Base-by-base conservation (phyloP, 2,888 invertebrate genomes). In the Pherbina coryleti region DNA sequence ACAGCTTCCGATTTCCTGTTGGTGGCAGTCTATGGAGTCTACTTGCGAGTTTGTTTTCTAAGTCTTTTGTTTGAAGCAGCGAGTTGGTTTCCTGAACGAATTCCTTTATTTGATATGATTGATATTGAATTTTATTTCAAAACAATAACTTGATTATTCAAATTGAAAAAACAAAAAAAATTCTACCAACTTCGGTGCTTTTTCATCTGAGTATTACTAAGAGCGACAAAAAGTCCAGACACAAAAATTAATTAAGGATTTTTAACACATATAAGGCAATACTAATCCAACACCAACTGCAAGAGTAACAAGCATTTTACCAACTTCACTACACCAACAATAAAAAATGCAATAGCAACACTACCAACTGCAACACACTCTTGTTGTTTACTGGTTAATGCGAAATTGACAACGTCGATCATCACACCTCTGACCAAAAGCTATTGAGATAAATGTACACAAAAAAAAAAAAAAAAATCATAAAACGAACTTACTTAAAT, bases 351-450 rank as follows among this genome's bases (percentile, higher is more conserved):
- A n/a, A 11, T 2, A 31, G 34, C 34, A 71, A n/a, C 25, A 62
- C 3, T 5, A 74, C 11, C 71, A 37, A 60, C 72, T 31, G n/a
- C 66, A 37, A 66, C 11, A 66, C 17, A 64, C 75, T 19, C 8
- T 53, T 44, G 28, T 17, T 60, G 44, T 49, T 64, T 62, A 71
- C 76, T 31, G 53, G 37, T 75, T 75, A 64, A 73, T 49, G 67
- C 37, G 60, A 75, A 69, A 76, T 57, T 74, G 69, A 64, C 78
- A 62, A 37, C 78, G 62, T 70, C 69, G 70, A 66, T 78, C 78
- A 78, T 78, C 78, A 75, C 78, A 78, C 78, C 74, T 77, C 57
- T 34, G 62, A 70, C 69, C 28, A 70, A 76, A 69, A 76, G 67
- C 73, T 74, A 17, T 19, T 14, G 22, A 77, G 44, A 67, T 17